Base-by-base conservation (phyloP, 1,140 invertebrate species). In the Panagrolaimus sp. region DNA sequence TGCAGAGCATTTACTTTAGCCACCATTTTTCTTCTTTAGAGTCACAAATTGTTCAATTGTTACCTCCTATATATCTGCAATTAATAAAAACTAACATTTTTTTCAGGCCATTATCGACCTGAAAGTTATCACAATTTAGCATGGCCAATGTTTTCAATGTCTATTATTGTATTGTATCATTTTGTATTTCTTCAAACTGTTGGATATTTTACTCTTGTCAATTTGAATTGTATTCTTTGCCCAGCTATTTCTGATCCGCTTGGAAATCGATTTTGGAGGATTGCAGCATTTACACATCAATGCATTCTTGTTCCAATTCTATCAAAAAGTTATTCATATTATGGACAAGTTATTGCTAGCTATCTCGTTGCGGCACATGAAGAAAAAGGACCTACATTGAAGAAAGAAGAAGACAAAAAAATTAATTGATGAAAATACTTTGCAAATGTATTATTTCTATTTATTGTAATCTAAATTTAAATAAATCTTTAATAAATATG, bases 191-290 rank as follows among this genome's bases (percentile, higher is more conserved):
- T 96, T 47, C 91, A 93, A 84, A 83, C 87, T 65, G 86, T 92
- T 76, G 91, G 90, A 70, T 88, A 92, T 84, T 91, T 90, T 16
- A 89, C 91, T 9, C 87, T 91, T 85, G 91, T 95, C 5, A 96
- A 96, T 85, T 84, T 96, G 71, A 95, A 94, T 84, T 92, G 93
- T 84, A 94, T 96, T 88, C 84, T 96, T 62, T 96, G 93, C 84
- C 92, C 93, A 20, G 91, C 92, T 7, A 87, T 93, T 48, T 87
- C 91, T 66, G 93, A 96, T 85, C 93, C 93, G 14, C 96, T 96
- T 82, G 88, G 90, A 76, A 91, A 92, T 0, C 88, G 88, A 47
- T 90, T 90, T 84, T 96, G 93, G 84, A 87, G 92, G 63, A 85
- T 91, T 13, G 88, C 87, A 65, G 91, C 92, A 25, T 87, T 91